Evolutionary conservation across 2,797 vertebrate genomes (phyloP).

Genomic region (Myoxocephalus aenaeus): DNA sequence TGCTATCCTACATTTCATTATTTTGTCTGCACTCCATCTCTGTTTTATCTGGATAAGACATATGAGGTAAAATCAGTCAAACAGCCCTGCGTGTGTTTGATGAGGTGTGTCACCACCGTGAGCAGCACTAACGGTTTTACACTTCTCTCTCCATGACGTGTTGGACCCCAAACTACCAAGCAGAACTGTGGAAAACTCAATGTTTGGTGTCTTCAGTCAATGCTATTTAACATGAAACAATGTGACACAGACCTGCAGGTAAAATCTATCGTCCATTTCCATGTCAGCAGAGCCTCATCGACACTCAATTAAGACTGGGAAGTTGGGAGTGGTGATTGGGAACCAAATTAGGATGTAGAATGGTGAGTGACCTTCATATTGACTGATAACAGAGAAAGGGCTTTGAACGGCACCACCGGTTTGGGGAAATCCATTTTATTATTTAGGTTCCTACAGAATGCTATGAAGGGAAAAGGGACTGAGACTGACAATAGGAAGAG

Average conservation of each 20-base stretch:
- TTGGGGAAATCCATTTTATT: slow-evolving; percentile 19
- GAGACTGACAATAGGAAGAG: neutral
- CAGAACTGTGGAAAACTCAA: slow-evolving; percentile 22
- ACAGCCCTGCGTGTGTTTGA: slow-evolving; percentile 46
- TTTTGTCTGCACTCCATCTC: slow-evolving; percentile 52
- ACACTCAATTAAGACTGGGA: slow-evolving; percentile 47
- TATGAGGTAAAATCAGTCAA: slow-evolving; percentile 57
- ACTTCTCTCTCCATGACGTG: slow-evolving; percentile 15
- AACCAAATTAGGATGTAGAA: slow-evolving; percentile 61
- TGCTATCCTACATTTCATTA: slow-evolving; percentile 61
- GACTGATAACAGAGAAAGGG: slow-evolving; percentile 42
- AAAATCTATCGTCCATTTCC: slow-evolving; percentile 66
- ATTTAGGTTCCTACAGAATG: slow-evolving; percentile 20
- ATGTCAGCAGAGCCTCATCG: slow-evolving; percentile 40
- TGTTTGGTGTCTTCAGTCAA: slow-evolving; percentile 22
- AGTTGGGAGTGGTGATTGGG: slow-evolving; percentile 57
- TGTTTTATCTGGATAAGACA: slow-evolving; percentile 65
- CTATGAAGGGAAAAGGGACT: neutral
- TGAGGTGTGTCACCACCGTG: slow-evolving; percentile 51
- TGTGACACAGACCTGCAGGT: slow-evolving; percentile 32
- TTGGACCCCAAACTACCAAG: slow-evolving; percentile 22
- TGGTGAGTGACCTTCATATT: slow-evolving; percentile 57
- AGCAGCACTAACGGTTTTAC: slow-evolving; percentile 37
- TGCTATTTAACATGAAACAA: slow-evolving; percentile 23
- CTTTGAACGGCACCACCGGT: slow-evolving; percentile 19